Evolutionary conservation across 2,797 vertebrate species (phyloP), one percentile per base, ranked within the genome.

Genomic region (Cyclopterus lumpus): DNA sequence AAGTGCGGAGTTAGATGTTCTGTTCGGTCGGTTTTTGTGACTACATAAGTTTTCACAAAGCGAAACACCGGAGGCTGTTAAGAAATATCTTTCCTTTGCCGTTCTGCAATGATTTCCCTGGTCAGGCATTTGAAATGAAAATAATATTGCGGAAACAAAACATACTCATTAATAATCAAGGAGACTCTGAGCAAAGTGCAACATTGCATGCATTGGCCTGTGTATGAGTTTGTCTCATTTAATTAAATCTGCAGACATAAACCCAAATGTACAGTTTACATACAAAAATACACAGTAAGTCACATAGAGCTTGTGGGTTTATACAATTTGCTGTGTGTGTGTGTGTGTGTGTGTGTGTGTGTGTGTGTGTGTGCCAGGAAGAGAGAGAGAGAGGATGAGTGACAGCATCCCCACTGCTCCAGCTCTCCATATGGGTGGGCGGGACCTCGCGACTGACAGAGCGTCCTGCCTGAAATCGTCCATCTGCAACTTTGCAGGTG

Each of bases 401-500:
- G 87, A 83, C 83, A 81, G 74, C 34, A 71, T 95, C 95, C 95
- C 93, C 90, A 83, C 92, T 93, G 73, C 79, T 67, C 80, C 24
- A 60, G 88, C 91, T 92, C 95, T 95, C 96, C 97, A 99, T 97
- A 98, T 98, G 97, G 97, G 94, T 94, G 95, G 97, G 97, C 95
- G 96, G 96, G 93, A 93, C 94, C 92, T 95, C 69, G 67, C 42
- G 22, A 82, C 95, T 96, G 96, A 96, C 95, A 95, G 96, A 96
- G 96, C 95, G 93, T 95, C 93, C 51, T 89, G 95, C 93, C 95
- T 93, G 96, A 96, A 97, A 97, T 96, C 94, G 95, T 96, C 97
- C 97, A 98, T 98, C 97, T 97, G 97, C 95, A 97, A 92, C 95
- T 95, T 96, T 96, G 96, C 97, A 98, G 97, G 97, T 99, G 97